These are phyloP conservation scores for Apistogramma diplotaenia DNA, from an alignment of 2,113 vertebrate genomes.

Conservation along the genomic window DNA sequence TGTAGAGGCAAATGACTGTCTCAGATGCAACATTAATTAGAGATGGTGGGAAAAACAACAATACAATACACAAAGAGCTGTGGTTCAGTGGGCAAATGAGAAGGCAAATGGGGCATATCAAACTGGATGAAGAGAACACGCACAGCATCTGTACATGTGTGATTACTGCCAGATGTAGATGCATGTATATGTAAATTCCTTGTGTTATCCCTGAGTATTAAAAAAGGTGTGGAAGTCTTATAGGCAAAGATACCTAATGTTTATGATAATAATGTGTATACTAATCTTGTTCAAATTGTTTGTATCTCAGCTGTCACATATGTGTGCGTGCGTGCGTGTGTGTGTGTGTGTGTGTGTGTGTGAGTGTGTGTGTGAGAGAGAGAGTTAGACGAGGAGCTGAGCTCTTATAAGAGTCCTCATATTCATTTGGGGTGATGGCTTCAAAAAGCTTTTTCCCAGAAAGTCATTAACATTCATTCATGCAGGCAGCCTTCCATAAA, in stretches of 20 bases:
- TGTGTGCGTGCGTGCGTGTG: neutral
- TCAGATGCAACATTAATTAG: slow-evolving; percentile 41
- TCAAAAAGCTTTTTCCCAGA: slow-evolving; percentile 18
- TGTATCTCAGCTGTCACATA: neutral
- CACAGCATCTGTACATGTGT: neutral
- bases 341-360: neutral
- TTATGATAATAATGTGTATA: fast-evolving
- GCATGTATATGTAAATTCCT: neutral
- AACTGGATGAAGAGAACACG: neutral
- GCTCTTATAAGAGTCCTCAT: neutral
- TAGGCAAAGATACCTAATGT: neutral
- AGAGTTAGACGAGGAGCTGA: neutral
- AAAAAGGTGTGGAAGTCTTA: neutral
- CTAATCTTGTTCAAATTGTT: neutral
- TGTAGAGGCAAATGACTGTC: slow-evolving; percentile 18
- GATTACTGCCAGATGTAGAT: neutral
- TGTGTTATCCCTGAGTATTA: neutral
- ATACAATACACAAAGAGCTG: neutral
- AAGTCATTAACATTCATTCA: slow-evolving; percentile 41
- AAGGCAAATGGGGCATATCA: slow-evolving; percentile 19
- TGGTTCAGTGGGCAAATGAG: slow-evolving; percentile 42
- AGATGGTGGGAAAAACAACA: neutral
- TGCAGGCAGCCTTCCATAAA: slow-evolving; percentile 41
- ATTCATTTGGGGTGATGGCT: neutral
- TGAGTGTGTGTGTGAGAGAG: neutral